Conservation (phyloP, 2,888 invertebrate genomes). For the Gastrophysa polygoni region DNA sequence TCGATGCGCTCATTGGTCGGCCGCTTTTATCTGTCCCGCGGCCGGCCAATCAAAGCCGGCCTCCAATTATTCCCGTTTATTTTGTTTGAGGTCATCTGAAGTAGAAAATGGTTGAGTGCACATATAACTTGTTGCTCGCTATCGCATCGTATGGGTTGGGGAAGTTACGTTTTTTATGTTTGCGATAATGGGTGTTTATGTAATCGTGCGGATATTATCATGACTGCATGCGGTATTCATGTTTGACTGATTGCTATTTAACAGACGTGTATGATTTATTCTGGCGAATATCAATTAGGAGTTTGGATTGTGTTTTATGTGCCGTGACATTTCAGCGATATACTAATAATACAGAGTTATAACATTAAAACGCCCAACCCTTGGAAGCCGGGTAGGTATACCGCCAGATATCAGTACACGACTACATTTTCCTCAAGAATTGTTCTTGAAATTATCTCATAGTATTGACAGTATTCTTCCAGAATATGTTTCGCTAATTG, state of each 20-base stretch:
- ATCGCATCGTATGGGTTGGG: slow-evolving; percentile 21
- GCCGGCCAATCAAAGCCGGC: slow-evolving; percentile 52
- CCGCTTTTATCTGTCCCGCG: slow-evolving; percentile 42
- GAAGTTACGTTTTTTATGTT: slow-evolving; percentile 22
- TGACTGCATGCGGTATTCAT: not conserved
- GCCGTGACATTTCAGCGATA: too few relatives aligned
- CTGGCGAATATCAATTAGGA: too few relatives aligned
- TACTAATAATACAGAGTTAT: too few relatives aligned
- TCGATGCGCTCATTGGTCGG: slow-evolving; percentile 43
- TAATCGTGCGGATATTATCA: slow-evolving; percentile 10
- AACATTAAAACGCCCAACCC: too few relatives aligned
- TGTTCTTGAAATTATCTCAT: too few relatives aligned
- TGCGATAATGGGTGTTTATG: slow-evolving; percentile 11
- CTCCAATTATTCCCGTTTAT: slow-evolving; percentile 57
- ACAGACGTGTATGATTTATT: too few relatives aligned
- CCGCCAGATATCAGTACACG: too few relatives aligned
- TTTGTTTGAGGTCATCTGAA: slow-evolving; percentile 56
- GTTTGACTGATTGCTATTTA: slow-evolving; percentile 10
- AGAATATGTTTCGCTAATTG: too few relatives aligned
- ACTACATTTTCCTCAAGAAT: too few relatives aligned
- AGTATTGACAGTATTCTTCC: too few relatives aligned
- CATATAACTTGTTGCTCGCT: slow-evolving; percentile 21
- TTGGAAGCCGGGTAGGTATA: too few relatives aligned
- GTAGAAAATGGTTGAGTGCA: slow-evolving; percentile 54
- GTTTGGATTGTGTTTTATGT: too few relatives aligned